A percentile compares a stretch with the other conserved stretches of the same genome.
Evolutionary conservation across 2,888 invertebrate species (phyloP).

Genomic region (Xestoiulus laeticollis): DNA sequence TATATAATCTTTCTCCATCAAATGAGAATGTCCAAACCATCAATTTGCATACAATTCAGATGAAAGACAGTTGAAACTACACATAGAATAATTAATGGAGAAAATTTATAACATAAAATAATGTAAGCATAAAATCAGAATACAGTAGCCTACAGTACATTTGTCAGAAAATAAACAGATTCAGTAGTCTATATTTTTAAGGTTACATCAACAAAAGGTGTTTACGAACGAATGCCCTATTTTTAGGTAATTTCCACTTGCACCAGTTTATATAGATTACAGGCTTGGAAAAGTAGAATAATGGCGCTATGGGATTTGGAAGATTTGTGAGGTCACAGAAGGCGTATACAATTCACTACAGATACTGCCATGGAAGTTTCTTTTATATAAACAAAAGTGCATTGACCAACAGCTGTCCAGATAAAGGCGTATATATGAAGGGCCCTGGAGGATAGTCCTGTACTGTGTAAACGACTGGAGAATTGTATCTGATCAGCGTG

Average conservation of each 20-base stretch:
- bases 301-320: constrained; percentile 13
- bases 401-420: constrained; percentile 32
- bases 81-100: too few species aligned
- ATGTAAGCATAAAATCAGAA: too few species aligned
- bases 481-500: constrained; percentile 11
- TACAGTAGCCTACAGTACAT: background rate
- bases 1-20: too few species aligned
- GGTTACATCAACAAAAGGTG: background rate
- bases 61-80: too few species aligned
- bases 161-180: background rate
- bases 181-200: background rate
- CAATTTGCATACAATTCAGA: too few species aligned
- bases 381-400: constrained; percentile 29
- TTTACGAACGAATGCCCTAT: constrained; percentile 34
- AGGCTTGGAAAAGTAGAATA: constrained; percentile 23
- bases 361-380: background rate
- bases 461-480: background rate
- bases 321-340: constrained; percentile 23
- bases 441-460: background rate
- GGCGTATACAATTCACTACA: constrained; percentile 29
- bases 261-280: constrained; percentile 27
- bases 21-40: too few species aligned
- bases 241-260: constrained; percentile 27
- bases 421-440: background rate
- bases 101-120: too few species aligned